Evolutionary conservation across 2,888 invertebrate genomes (phyloP).

Genomic region (Deilephila elpenor): DNA sequence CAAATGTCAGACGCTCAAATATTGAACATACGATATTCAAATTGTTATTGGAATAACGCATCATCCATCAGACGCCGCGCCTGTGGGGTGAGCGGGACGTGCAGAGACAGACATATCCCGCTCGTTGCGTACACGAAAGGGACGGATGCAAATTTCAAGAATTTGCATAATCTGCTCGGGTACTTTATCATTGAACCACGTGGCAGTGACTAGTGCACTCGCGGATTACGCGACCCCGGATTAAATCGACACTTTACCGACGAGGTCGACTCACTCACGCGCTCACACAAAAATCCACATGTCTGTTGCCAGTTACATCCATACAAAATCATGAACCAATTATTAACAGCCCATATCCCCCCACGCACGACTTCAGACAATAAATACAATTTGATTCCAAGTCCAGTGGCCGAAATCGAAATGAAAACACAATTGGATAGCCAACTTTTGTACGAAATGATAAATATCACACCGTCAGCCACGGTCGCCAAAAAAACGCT

Average conservation of each 20-base stretch:
- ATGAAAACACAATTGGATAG: conserved; percentile 72
- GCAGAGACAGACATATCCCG: conserved; percentile 53
- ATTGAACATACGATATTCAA: conserved; percentile 80
- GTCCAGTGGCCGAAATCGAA: conserved; percentile 63
- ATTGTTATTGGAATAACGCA: conserved; percentile 84
- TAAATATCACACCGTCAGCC: conserved; percentile 79
- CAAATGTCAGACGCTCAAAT: conserved; percentile 54
- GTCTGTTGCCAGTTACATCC: background rate
- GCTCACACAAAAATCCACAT: conserved; percentile 41
- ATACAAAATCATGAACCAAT: conserved; percentile 35
- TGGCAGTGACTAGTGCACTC: conserved; percentile 84
- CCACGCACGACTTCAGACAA: conserved; percentile 37
- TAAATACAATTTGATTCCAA: conserved; percentile 48
- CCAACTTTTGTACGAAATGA: conserved; percentile 80
- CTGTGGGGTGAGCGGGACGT: conserved; percentile 73
- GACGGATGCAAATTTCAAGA: conserved; percentile 73
- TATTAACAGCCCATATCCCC: conserved; percentile 27
- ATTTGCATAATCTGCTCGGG: conserved; percentile 84
- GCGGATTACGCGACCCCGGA: conserved; percentile 76
- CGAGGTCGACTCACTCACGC: conserved; percentile 62
- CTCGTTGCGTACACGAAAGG: conserved; percentile 54
- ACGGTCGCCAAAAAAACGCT: conserved; percentile 82
- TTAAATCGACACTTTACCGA: conserved; percentile 70
- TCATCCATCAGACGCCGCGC: conserved; percentile 81
- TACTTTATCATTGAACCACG: conserved; percentile 85